Conservation (phyloP, 2,888 invertebrate genomes). For the Leptopilina myrica region DNA sequence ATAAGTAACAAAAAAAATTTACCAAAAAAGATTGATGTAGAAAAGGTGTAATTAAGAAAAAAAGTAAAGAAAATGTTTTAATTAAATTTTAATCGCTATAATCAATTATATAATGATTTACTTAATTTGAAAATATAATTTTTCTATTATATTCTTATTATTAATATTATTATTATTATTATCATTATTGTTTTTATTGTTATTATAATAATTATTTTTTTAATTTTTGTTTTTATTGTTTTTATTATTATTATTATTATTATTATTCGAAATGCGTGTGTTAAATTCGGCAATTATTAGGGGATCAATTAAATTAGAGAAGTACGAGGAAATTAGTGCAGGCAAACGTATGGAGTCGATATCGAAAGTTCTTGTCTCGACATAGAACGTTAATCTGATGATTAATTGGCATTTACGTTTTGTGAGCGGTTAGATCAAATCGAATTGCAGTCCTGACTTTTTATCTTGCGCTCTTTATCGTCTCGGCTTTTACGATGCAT, state of each 20-base stretch:
- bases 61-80: too few relatives aligned
- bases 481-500: slow-evolving; percentile 7
- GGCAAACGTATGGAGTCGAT: slow-evolving; percentile 48
- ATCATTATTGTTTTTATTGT: too few relatives aligned
- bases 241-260: slow-evolving; percentile 28
- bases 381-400: slow-evolving; percentile 43
- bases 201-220: too few relatives aligned
- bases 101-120: too few relatives aligned
- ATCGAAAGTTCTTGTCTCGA: slow-evolving; percentile 43
- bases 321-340: slow-evolving; percentile 53
- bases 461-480: not conserved
- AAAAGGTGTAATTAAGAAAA: too few relatives aligned
- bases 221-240: too few relatives aligned
- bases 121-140: too few relatives aligned
- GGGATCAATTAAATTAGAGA: slow-evolving; percentile 56
- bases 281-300: slow-evolving; percentile 30
- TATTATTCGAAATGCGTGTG: slow-evolving; percentile 41
- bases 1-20: too few relatives aligned
- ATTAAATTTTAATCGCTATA: too few relatives aligned
- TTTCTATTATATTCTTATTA: too few relatives aligned
- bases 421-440: slow-evolving; percentile 27
- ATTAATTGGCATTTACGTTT: slow-evolving; percentile 47
- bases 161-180: too few relatives aligned
- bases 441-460: not conserved
- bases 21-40: too few relatives aligned